These are phyloP conservation scores for Platygyra sinensis DNA, from an alignment of 64 coral and sea anemone species.

Conservation along the genomic window DNA sequence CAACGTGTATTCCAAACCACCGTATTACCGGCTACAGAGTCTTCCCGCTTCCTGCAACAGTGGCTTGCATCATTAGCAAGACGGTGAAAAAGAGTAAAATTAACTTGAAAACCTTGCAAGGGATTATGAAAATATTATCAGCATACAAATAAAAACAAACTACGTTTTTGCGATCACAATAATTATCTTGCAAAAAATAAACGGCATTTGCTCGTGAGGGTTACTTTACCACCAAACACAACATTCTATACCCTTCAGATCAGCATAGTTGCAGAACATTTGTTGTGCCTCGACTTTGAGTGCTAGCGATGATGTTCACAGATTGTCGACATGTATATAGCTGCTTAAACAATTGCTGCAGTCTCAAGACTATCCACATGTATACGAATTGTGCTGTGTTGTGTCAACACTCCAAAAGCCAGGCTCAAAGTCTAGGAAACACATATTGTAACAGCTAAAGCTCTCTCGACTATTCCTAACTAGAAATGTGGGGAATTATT, in stretches of 20 bases:
- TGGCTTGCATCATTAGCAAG: neutral
- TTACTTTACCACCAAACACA: neutral
- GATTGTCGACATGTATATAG: neutral
- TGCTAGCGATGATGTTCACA: neutral
- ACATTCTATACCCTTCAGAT: neutral
- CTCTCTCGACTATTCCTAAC: neutral
- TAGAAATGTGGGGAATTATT: neutral
- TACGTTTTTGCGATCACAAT: conserved; percentile 20
- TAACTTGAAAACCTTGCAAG: conserved; percentile 1
- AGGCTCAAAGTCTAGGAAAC: neutral
- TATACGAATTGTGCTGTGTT: neutral
- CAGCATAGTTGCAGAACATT: neutral
- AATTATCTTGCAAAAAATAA: neutral
- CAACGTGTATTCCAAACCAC: neutral
- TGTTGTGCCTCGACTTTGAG: neutral
- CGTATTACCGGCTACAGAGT: neutral
- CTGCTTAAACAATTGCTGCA: neutral
- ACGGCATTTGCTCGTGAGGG: neutral
- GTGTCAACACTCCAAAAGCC: conserved; percentile 15
- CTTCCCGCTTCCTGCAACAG: neutral
- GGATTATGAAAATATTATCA: neutral
- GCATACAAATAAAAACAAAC: neutral
- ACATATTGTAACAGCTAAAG: neutral
- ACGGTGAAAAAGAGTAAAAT: neutral
- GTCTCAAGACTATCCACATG: neutral